Conservation (phyloP, 2,888 invertebrate species). For the Bombylius major region DNA sequence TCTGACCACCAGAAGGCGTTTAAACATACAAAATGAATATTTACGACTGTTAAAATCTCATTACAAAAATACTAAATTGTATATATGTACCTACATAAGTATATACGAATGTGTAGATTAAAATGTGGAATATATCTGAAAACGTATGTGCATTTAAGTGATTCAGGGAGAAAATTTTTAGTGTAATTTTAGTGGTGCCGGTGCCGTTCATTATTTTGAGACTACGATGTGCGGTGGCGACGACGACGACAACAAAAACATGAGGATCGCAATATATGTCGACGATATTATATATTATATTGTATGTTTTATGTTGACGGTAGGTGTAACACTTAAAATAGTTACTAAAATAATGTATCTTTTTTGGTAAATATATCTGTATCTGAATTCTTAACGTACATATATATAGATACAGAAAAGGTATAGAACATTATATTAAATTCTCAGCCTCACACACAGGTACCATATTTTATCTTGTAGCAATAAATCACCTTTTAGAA, state of each 20-base stretch:
- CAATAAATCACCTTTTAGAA: background rate
- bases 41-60: background rate
- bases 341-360: too few relatives aligned
- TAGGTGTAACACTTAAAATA: background rate
- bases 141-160: background rate
- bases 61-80: background rate
- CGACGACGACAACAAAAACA: too few relatives aligned
- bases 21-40: background rate
- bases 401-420: too few relatives aligned
- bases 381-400: too few relatives aligned
- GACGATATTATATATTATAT: background rate
- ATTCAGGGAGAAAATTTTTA: too few relatives aligned
- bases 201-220: too few relatives aligned
- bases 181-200: too few relatives aligned
- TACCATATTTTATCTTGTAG: background rate
- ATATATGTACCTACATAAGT: too few relatives aligned
- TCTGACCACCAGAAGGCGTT: conserved; percentile 8
- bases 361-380: too few relatives aligned
- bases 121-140: background rate
- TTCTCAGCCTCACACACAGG: too few relatives aligned
- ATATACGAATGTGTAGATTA: background rate
- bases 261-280: background rate
- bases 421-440: too few relatives aligned
- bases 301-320: background rate
- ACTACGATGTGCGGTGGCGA: too few relatives aligned